These are phyloP conservation scores for Sinodicranocentrus sp. DNA, from an alignment of 2,888 invertebrate genomes.

Conservation along the genomic window DNA sequence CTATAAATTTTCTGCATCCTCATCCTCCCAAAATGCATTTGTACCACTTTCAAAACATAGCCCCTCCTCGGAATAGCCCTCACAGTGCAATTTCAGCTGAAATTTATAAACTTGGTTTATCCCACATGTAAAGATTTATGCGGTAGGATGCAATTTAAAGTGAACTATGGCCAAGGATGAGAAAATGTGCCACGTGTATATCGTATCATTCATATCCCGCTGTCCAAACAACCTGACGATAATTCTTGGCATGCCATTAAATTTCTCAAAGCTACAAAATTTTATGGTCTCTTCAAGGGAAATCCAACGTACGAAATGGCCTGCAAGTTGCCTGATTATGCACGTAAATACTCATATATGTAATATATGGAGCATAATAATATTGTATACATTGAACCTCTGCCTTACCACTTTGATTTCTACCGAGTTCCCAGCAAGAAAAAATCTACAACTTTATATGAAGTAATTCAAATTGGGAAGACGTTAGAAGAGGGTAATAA, in stretches of 20 bases:
- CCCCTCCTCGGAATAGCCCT: not conserved
- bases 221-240: slow-evolving; percentile 38
- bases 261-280: not conserved
- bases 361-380: not conserved
- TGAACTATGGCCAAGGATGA: slow-evolving; percentile 18
- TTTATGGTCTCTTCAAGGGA: slow-evolving; percentile 21
- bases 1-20: not conserved
- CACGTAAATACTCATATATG: not conserved
- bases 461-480: not conserved
- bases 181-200: not conserved
- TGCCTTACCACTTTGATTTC: no score
- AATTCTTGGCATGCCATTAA: slow-evolving; percentile 16
- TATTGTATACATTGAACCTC: not conserved
- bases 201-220: slow-evolving; percentile 14
- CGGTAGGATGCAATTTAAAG: slow-evolving; percentile 11
- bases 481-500: not conserved
- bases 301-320: not conserved
- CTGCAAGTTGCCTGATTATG: not conserved
- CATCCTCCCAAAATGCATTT: not conserved
- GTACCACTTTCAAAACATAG: not conserved
- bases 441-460: not conserved
- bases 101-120: not conserved
- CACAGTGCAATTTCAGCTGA: not conserved
- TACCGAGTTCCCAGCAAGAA: no score
- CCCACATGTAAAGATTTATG: slow-evolving; percentile 3